These are phyloP conservation scores for Bagarius yarrelli DNA, from an alignment of 2,113 vertebrate species.

Conservation along the genomic window DNA sequence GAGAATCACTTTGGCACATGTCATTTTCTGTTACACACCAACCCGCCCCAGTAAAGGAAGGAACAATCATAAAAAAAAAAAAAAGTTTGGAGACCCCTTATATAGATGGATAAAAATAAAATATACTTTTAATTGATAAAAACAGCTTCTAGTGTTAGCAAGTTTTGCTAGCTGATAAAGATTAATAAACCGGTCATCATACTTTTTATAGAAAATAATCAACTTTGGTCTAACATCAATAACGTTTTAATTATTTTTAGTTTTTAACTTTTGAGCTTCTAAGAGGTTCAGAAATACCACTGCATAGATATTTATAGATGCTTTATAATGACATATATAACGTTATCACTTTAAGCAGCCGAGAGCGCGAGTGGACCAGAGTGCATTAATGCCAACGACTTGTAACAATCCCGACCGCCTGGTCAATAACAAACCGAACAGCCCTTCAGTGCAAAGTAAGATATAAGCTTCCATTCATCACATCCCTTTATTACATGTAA, in stretches of 20 bases:
- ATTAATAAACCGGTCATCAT: not conserved
- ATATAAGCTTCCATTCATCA: slow-evolving; percentile 47
- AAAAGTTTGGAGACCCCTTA: too few species aligned
- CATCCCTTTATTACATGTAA: slow-evolving; percentile 47
- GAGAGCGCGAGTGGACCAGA: slow-evolving; percentile 19
- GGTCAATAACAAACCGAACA: slow-evolving; percentile 46
- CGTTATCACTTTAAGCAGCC: slow-evolving; percentile 1
- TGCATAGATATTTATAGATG: not conserved
- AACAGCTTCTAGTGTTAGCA: not conserved
- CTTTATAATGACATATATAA: slow-evolving; percentile 34
- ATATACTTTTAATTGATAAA: not conserved
- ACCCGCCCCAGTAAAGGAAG: too few species aligned
- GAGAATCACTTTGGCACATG: too few species aligned
- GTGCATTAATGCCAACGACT: slow-evolving; percentile 40
- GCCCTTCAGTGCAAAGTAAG: slow-evolving; percentile 27
- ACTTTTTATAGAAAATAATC: not conserved
- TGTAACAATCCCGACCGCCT: slow-evolving; percentile 29
- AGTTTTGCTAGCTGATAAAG: not conserved
- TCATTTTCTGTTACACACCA: too few species aligned
- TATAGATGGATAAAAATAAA: too few species aligned
- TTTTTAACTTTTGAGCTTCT: not conserved
- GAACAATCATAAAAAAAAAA: too few species aligned
- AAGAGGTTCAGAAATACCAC: not conserved
- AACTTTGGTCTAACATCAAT: not conserved
- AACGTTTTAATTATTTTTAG: not conserved